Evolutionary conservation across 2,797 vertebrate species (phyloP).

Genomic region (Sebastes jordani): DNA sequence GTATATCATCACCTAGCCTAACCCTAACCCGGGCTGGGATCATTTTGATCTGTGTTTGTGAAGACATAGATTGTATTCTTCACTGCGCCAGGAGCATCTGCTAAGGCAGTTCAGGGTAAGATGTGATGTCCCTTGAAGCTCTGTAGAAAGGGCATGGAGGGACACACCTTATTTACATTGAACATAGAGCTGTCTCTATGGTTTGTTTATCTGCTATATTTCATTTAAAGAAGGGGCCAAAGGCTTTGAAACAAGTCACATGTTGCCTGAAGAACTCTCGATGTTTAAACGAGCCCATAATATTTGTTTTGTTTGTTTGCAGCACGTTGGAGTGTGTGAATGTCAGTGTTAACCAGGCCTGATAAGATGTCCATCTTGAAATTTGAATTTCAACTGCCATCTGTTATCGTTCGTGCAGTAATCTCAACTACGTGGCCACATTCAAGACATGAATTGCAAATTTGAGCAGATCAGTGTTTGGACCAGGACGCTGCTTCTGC

Average conservation of each 20-base stretch:
- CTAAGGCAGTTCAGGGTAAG: neutral
- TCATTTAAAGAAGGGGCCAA: slow-evolving; percentile 3
- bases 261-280: slow-evolving; percentile 3
- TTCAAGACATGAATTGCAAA: slow-evolving; percentile 2
- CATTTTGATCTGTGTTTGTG: neutral
- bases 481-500: neutral
- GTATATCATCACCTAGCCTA: neutral
- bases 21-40: neutral
- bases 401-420: neutral
- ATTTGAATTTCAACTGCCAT: slow-evolving; percentile 23
- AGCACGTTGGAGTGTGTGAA: slow-evolving; percentile 7
- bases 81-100: neutral
- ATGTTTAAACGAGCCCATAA: slow-evolving; percentile 28
- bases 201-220: slow-evolving; percentile 11
- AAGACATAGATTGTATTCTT: neutral
- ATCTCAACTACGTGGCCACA: neutral
- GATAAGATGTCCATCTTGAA: neutral
- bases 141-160: neutral
- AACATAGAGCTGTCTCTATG: neutral
- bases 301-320: slow-evolving; percentile 40
- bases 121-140: too few species aligned
- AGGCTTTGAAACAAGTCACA: slow-evolving; percentile 17
- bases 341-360: neutral
- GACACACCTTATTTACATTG: neutral
- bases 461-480: neutral